phyloP scores from a whole-genome alignment of 2,888 invertebrate genomes.

The Zaprionus bogoriensis region DNA sequence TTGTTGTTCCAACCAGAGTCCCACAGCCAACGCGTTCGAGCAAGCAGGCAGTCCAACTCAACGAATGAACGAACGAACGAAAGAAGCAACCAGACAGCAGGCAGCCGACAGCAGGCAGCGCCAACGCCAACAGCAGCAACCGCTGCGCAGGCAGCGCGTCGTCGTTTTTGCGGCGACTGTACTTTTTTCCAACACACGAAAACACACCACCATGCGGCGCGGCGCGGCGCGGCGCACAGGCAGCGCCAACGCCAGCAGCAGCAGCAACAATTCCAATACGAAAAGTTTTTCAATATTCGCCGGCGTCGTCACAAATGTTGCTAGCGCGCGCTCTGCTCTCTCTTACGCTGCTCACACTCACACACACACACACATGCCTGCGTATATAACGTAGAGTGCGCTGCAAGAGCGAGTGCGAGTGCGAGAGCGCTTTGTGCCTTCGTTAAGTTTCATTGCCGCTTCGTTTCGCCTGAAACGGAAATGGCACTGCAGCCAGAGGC shows the following conservation, averaged over 20 bases:
- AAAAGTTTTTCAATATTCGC: conserved; percentile 79
- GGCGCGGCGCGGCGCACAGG: too few relatives aligned
- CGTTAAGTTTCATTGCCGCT: conserved; percentile 58
- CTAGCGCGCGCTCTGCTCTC: conserved; percentile 39
- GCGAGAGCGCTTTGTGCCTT: conserved; percentile 36
- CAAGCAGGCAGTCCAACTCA: too few relatives aligned
- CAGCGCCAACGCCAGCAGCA: conserved; percentile 24
- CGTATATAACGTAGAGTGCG: too few relatives aligned
- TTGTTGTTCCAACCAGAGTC: conserved; percentile 70
- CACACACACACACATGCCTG: conserved; percentile 17
- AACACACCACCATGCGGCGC: conserved; percentile 59
- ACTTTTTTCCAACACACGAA: conserved; percentile 80
- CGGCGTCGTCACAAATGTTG: conserved; percentile 74
- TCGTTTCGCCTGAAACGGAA: conserved; percentile 64
- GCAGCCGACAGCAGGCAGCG: conserved; percentile 23
- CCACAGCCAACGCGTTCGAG: conserved; percentile 66
- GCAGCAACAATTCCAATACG: conserved; percentile 77
- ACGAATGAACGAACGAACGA: conserved; percentile 34
- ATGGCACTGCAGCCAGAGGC: conserved; percentile 38
- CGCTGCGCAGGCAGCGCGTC: conserved; percentile 35
- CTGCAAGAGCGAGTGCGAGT: conserved; percentile 9
- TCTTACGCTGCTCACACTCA: conserved; percentile 18
- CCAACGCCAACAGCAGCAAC: conserved; percentile 23
- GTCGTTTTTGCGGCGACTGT: conserved; percentile 81
- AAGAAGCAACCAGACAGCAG: conserved; percentile 30